Evolutionary conservation across 2,113 vertebrate genomes (phyloP), one percentile per base, ranked within the genome.

Genomic region (Psilopsiagon aurifrons): DNA sequence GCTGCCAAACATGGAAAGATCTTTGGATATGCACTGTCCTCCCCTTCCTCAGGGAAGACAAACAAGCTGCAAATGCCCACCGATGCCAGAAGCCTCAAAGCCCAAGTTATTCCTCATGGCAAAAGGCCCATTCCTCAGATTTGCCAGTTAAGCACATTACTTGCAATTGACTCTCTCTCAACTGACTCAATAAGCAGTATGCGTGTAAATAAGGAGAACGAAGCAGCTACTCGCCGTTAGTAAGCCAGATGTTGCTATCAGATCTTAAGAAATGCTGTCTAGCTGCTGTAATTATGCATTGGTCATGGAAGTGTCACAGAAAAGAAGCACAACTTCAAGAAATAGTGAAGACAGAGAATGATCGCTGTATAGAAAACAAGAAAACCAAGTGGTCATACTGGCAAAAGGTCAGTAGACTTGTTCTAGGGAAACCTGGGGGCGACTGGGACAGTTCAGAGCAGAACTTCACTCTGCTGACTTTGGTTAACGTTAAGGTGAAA

Each of bases 1-100:
- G 84, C 95, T 95, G 91, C 92, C 91, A 91, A 97, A 95, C 74
- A 92, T 86, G 90, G 96, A 92, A 94, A 91, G 83, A 94, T 94
- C 80, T 91, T 57, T 51, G 80, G 37, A 44, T 84, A 89, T 89
- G 91, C 86, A 76, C 88, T 82, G 77, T 96, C 82, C 74, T 90
- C 54, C 79, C 90, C 75, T 91, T 96, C 93, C 81, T 89, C 75
- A 60, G 83, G 87, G 87, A 91, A 90, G 74, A 96, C 96, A 97
- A 95, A 96, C 77, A 95, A 96, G 86, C 77, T 91, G 86, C 80
- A 87, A 92, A 83, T 88, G 82, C 92, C 91, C 91, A 90, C 76
- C 41, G 43, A 55, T 88, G 96, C 90, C 92, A 94, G 80, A 88
- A 97, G 87, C 77, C 86, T 95, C 76, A 96, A 97, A 96, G 86